These are phyloP conservation scores for Tinamus major DNA, from an alignment of 2,797 vertebrate species.

Conservation along the genomic window DNA sequence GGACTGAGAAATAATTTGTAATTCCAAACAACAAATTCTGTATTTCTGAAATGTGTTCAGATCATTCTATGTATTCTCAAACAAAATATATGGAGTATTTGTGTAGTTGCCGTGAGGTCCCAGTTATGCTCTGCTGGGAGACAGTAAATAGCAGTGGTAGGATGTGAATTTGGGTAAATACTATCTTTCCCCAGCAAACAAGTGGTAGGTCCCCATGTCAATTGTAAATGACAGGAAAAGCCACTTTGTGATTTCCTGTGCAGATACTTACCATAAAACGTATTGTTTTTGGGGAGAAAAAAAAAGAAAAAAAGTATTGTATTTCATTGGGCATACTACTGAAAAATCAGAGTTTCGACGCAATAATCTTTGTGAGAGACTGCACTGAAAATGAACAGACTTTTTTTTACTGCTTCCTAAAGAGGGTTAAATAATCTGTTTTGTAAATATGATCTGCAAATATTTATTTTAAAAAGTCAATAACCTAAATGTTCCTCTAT, in stretches of 20 bases:
- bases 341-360: background rate
- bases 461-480: slow-evolving; percentile 8
- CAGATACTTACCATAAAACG: accelerated
- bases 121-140: background rate
- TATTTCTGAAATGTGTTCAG: background rate
- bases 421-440: background rate
- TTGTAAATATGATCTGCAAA: background rate
- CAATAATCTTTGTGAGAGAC: background rate
- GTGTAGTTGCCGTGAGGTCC: background rate
- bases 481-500: background rate
- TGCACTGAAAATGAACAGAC: background rate
- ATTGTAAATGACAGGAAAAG: background rate
- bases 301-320: background rate
- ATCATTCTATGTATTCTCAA: background rate
- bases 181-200: background rate
- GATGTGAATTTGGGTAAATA: background rate
- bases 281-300: background rate
- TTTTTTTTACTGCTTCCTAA: background rate
- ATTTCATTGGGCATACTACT: background rate
- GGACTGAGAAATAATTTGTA: background rate
- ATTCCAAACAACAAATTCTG: accelerated
- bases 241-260: background rate
- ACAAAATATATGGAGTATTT: background rate
- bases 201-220: background rate
- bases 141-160: accelerated